These are phyloP conservation scores for Eulemur coronatus DNA, from an alignment of 2,797 vertebrate genomes.

Conservation along the genomic window DNA sequence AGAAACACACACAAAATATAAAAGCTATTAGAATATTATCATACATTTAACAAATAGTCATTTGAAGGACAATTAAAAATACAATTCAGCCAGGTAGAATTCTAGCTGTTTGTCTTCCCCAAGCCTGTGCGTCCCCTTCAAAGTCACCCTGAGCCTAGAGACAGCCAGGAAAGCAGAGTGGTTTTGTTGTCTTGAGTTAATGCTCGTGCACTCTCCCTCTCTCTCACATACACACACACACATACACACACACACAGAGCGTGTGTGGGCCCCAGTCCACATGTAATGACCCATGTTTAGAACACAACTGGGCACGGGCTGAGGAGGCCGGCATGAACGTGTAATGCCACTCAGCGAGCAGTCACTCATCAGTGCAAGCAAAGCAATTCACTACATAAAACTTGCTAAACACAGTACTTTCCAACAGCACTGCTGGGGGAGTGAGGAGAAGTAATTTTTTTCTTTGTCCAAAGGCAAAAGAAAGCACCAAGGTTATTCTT, in stretches of 20 bases:
- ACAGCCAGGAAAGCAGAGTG: background rate
- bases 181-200: background rate
- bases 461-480: background rate
- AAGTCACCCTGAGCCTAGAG: background rate
- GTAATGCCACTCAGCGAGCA: accelerated
- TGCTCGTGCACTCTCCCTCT: too few species aligned
- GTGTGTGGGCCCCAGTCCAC: background rate
- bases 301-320: background rate
- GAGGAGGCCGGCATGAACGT: accelerated
- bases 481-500: background rate
- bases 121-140: background rate
- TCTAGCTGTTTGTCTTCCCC: background rate
- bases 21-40: background rate
- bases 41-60: background rate
- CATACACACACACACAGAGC: accelerated
- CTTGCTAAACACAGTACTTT: background rate
- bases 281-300: too few species aligned
- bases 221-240: too few species aligned
- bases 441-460: background rate
- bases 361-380: background rate
- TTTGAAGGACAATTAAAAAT: background rate
- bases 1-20: background rate
- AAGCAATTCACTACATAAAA: background rate
- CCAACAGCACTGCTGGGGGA: background rate
- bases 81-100: background rate